phyloP scores from a whole-genome alignment of 2,888 invertebrate species.

The Temnothorax unifasciatus region DNA sequence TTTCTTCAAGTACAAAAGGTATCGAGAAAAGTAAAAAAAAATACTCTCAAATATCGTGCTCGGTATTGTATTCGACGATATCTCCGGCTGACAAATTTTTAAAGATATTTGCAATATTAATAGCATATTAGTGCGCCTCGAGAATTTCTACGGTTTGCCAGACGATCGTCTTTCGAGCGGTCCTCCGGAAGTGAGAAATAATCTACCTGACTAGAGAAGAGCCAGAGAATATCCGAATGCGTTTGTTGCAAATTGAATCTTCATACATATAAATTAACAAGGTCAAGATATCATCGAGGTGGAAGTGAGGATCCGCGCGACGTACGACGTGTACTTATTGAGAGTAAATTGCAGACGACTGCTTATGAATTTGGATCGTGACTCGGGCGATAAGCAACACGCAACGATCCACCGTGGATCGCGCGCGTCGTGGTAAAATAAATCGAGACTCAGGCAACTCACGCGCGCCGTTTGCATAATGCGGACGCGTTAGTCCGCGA shows the following conservation, averaged over 20 bases:
- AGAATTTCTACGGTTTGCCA: background rate
- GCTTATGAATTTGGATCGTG: slow-evolving; percentile 61
- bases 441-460: slow-evolving; percentile 34
- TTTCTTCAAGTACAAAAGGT: background rate
- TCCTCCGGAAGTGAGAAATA: background rate
- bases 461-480: slow-evolving; percentile 42
- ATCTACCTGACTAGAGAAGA: background rate
- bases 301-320: background rate
- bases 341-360: slow-evolving; percentile 48
- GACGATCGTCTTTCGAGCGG: background rate
- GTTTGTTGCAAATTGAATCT: slow-evolving; percentile 19
- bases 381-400: slow-evolving; percentile 62
- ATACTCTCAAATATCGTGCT: background rate
- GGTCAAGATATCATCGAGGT: background rate
- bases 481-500: slow-evolving; percentile 10
- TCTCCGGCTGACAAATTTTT: background rate
- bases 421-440: slow-evolving; percentile 16
- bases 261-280: slow-evolving; percentile 31
- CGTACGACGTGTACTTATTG: slow-evolving; percentile 23
- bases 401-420: slow-evolving; percentile 49
- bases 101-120: background rate
- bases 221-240: background rate
- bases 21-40: background rate
- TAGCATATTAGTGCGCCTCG: background rate
- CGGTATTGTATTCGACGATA: background rate